Evolutionary conservation across 2,113 vertebrate species (phyloP), one percentile per base, ranked within the genome.

Genomic region (Alethe castanea): DNA sequence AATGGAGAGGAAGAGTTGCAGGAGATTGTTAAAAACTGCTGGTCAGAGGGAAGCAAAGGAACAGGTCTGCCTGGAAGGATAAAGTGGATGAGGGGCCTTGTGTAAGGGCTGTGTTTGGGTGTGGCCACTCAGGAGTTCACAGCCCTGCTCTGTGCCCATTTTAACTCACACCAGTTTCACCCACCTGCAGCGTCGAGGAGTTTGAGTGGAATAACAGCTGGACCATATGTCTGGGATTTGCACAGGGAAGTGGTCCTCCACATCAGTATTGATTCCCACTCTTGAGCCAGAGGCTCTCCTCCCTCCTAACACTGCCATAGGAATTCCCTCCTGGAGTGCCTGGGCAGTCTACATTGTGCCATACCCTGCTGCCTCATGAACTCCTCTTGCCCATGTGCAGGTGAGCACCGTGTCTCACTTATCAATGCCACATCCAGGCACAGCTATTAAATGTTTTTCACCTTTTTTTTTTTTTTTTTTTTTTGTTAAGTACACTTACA

Each of bases 211-310:
- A 15, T 50, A 48, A 24, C 10, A 10, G 25, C 12, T 7, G 26
- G 36, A 40, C 29, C 20, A 1, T 22, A 14, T 36, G 40, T 19
- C 47, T 59, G 47, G 6, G n/a, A 56, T 70, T 80, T 83, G 69
- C 66, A 14, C 23, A 45, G 42, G 17, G 38, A 45, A 59, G 4
- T 15, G 2, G 7, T 35, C 26, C 24, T 35, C 65, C 26, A 4
- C 0, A 0, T 17, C 35, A 15, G 6, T 40, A 11, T 38, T 19
- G 33, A 22, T 64, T 67, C 12, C 38, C 1, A 0, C 10, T n/a
- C 38, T 24, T 74, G 31, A 52, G 31, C 22, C 11, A 42, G 22
- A 66, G 52, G 25, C 14, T 81, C 8, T 74, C 12, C 19, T 74
- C 42, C 2, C 0, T 67, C 47, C 11, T 3, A 36, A 4, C 9